Conservation (phyloP, 1,140 invertebrate species). For the Sycophaga agraensis region DNA sequence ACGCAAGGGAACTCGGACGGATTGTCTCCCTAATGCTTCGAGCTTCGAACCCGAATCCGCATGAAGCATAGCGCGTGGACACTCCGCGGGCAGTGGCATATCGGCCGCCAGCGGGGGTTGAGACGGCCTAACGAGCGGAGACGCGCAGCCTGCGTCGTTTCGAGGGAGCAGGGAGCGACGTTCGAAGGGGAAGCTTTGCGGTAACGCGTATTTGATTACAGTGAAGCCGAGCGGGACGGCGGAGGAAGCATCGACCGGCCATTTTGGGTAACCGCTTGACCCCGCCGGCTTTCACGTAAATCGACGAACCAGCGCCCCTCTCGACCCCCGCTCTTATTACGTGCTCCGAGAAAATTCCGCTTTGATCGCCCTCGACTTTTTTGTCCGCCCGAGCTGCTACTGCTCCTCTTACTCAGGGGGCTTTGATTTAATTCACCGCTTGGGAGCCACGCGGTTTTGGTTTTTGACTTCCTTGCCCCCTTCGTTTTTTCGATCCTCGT, state of each 20-base stretch:
- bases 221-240: slow-evolving; percentile 17
- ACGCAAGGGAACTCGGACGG: too few species aligned
- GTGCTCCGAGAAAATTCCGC: slow-evolving; percentile 1
- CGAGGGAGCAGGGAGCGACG: slow-evolving; percentile 15
- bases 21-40: too few species aligned
- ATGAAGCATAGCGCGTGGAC: too few species aligned
- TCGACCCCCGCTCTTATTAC: slow-evolving; percentile 26
- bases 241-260: slow-evolving; percentile 34
- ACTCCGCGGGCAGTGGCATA: too few species aligned
- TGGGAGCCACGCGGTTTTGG: neutral
- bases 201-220: slow-evolving; percentile 57
- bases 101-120: too few species aligned
- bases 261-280: slow-evolving; percentile 36
- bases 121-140: neutral
- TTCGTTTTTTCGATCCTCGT: too few species aligned
- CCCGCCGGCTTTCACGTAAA: slow-evolving; percentile 7
- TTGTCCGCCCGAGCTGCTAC: slow-evolving; percentile 2
- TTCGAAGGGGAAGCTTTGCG: slow-evolving; percentile 37
- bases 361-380: neutral
- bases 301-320: slow-evolving; percentile 4
- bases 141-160: too few species aligned
- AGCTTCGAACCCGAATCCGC: too few species aligned
- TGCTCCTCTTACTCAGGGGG: neutral
- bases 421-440: slow-evolving; percentile 6
- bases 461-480: too few species aligned